phyloP scores from a whole-genome alignment of 2,797 vertebrate species.

The Tenualosa thibaudeaui region DNA sequence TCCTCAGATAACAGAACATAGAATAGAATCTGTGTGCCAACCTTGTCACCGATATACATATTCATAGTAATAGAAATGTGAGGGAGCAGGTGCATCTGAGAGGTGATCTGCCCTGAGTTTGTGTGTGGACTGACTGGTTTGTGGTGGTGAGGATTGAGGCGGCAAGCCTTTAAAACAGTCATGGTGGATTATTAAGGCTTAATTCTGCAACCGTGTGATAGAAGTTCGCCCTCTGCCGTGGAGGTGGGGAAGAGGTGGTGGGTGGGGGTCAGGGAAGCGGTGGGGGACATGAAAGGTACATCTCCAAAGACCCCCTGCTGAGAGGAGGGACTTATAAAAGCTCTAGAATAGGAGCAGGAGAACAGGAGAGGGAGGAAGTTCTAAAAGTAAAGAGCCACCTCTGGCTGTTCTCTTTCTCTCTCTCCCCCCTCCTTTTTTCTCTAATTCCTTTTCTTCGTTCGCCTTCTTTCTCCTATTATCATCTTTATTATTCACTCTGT shows the following conservation, averaged over 20 bases:
- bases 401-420: conserved; percentile 62
- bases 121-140: neutral
- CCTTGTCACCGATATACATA: neutral
- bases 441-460: conserved; percentile 50
- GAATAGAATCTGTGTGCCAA: neutral
- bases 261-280: neutral
- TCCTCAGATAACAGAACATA: neutral
- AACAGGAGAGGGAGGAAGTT: conserved; percentile 40
- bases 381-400: conserved; percentile 73
- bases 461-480: conserved; percentile 22
- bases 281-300: conserved; percentile 92
- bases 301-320: conserved; percentile 89
- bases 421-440: conserved; percentile 53
- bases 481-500: neutral
- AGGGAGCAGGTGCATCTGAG: neutral
- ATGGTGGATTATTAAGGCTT: conserved; percentile 9
- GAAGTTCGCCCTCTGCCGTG: neutral
- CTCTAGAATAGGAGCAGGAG: conserved; percentile 71
- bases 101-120: neutral
- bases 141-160: neutral
- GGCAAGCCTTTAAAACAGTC: neutral
- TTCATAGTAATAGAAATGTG: neutral
- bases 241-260: neutral
- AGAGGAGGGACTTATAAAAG: conserved; percentile 88
- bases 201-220: neutral